Base-by-base conservation (phyloP, 2,113 vertebrate genomes). In the Puma concolor region DNA sequence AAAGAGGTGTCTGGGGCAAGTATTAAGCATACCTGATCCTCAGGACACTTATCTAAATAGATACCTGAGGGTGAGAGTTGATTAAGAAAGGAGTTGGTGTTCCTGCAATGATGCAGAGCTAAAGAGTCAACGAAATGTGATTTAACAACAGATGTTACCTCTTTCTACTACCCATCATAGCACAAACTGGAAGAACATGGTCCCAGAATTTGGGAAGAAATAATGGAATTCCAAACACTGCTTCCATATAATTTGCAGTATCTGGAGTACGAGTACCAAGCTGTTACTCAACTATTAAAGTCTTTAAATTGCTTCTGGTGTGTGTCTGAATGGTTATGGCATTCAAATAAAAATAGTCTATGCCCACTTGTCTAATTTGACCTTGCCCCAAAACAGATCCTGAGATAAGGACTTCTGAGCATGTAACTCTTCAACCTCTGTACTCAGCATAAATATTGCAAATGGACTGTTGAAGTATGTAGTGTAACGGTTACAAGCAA, bases 321-420 rank as follows among this genome's bases (percentile, higher is more conserved):
- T 91, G 16, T 25, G 3, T 87, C 52, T 72, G 50, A 94, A 94
- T 44, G 33, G 29, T 8, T 63, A 67, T 13, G 21, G 38, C n/a
- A 81, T 19, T 94, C 50, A 90, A 92, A 94, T 83, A 38, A 92
- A 82, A 96, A 66, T 83, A 81, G 63, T 60, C 91, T 92, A 64
- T 50, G 21, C 17, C 8, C 27, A 87, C 15, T 87, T 71, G 13
- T 88, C n/a, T 52, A 38, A 41, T 89, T 88, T 91, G 79, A 80
- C 5, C 77, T 52, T 85, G 4, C 11, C 52, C 38, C 11, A 64
- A 91, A 95, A 71, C 11, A 76, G 85, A 79, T 38, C 33, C 81
- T 87, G 36, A 84, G 27, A 83, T 60, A 41, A 96, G 66, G 63
- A 88, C 33, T 69, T 91, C 41, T 16, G 57, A 90, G n/a, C 19